Base-by-base conservation (phyloP, 2,113 vertebrate genomes). In the Apteryx mantelli region DNA sequence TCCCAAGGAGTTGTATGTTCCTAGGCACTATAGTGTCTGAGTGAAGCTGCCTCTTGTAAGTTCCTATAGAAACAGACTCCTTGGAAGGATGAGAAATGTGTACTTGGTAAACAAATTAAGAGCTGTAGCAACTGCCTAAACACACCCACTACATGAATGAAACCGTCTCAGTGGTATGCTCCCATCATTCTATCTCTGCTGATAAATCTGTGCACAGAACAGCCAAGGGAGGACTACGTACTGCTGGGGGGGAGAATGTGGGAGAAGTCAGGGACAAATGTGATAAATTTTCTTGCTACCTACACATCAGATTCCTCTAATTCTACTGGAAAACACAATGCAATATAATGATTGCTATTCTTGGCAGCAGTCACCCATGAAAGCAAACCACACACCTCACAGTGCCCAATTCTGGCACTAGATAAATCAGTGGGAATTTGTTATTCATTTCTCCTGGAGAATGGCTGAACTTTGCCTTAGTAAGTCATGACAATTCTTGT, bases 31-130 rank as follows among this genome's bases (percentile, higher is more conserved):
- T 2, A 80, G 4, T 10, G 7, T 13, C 32, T 36, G 44, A 36
- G 24, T 3, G 11, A 88, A 46, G 11, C 20, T 70, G 22, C 14
- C 4, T 2, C 44, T 74, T 34, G 0, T 66, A 77, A 58, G 19
- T 42, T 60, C 16, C 30, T 66, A 3, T 28, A 86, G 78, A 89
- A 88, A 91, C 13, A 85, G 34, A 5, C 6, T 82, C 18, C 24
- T 78, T 55, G 44, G 18, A 82, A 65, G 34, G 22, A 80, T 89
- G 66, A 82, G 68, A 91, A 93, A 92, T 77, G 76, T 22, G 44
- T 36, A 71, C 48, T 88, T 71, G 46, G 56, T 82, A 89, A 96
- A 70, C 70, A 91, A 89, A 66, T 63, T n/a, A 87, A 86, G 40
- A 91, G 14, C 70, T 1, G 5, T 76, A 95, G 77, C 77, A 95